Percentiles rank a stretch among this genome's conserved stretches.
phyloP scores from a whole-genome alignment of 2,797 vertebrate species.

The Poecilia picta region DNA sequence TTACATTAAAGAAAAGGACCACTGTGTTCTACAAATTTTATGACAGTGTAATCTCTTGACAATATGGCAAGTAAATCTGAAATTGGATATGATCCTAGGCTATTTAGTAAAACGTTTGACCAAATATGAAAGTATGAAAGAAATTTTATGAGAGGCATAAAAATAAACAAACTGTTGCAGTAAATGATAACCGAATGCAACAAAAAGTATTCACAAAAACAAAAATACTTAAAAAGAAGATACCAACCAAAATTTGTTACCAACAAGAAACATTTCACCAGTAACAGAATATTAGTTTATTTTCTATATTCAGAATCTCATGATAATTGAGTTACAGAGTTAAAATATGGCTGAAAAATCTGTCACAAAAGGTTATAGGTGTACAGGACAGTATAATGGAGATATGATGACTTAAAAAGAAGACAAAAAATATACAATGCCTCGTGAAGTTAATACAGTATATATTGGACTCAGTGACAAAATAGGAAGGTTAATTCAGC shows the following conservation, averaged over 20 bases:
- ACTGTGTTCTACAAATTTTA: background rate
- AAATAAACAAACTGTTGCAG: too few species aligned
- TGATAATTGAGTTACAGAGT: conserved; percentile 71
- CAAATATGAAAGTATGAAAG: background rate
- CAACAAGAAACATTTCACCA: conserved; percentile 50
- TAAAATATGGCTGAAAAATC: conserved; percentile 70
- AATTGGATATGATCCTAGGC: background rate
- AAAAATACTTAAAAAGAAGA: conserved; percentile 37
- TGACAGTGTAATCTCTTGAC: background rate
- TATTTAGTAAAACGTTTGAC: background rate
- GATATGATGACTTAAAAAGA: conserved; percentile 61
- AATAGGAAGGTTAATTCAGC: conserved; percentile 66
- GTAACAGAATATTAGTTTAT: conserved; percentile 60
- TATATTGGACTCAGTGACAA: conserved; percentile 63
- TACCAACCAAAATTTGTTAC: conserved; percentile 58
- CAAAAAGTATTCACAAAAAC: conserved; percentile 20
- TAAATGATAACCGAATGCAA: conserved; percentile 22
- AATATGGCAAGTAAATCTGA: background rate
- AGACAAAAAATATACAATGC: conserved; percentile 71
- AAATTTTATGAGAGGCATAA: background rate
- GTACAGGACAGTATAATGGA: conserved; percentile 50
- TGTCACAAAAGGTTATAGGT: conserved; percentile 59
- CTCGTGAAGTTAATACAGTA: conserved; percentile 9
- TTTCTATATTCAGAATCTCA: conserved; percentile 66
- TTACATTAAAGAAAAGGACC: background rate